A percentile compares a stretch with the other conserved stretches of the same genome.
phyloP scores from a whole-genome alignment of 2,888 invertebrate species.

The Orthosia incerta region DNA sequence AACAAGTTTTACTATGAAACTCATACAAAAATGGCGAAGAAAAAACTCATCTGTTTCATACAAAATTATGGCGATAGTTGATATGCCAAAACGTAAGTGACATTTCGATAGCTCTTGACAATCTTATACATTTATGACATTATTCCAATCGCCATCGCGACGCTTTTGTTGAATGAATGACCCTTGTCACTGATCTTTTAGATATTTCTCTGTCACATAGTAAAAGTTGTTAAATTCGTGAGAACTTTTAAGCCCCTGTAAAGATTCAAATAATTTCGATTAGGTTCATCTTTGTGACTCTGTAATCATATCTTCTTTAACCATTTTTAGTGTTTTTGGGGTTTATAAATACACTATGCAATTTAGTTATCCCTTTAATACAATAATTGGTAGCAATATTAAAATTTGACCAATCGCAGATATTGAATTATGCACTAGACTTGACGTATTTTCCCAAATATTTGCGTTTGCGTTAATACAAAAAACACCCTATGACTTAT shows the following conservation, averaged over 20 bases:
- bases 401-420: neutral
- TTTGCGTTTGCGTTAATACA: neutral
- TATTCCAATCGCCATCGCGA: no score
- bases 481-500: no score
- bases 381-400: slow-evolving; percentile 1
- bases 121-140: no score
- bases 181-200: no score
- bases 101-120: no score
- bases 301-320: no score
- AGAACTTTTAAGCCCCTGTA: neutral
- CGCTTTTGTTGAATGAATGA: no score
- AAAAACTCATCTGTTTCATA: neutral
- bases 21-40: neutral
- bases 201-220: neutral
- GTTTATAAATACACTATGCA: neutral
- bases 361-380: neutral
- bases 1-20: neutral
- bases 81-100: no score
- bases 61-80: neutral
- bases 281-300: neutral
- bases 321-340: no score
- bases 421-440: neutral
- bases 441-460: neutral
- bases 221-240: slow-evolving; percentile 4
- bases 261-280: slow-evolving; percentile 7